Conservation (phyloP, 1,140 invertebrate genomes). For the Oscheius sp. region DNA sequence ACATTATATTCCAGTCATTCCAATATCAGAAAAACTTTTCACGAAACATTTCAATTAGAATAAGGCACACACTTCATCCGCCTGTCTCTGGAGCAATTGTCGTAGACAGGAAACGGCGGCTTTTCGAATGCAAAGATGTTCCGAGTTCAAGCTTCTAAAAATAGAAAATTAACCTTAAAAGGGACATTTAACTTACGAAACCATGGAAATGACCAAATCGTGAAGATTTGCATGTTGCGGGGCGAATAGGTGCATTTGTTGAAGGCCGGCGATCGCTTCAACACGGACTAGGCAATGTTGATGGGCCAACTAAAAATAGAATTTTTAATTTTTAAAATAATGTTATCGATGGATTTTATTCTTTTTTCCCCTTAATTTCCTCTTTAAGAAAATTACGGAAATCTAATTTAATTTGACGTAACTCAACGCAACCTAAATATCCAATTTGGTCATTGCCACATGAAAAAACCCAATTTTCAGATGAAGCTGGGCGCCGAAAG, state of each 20-base stretch:
- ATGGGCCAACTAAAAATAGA: conserved; percentile 72
- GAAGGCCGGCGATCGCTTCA: conserved; percentile 89
- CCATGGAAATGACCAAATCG: conserved; percentile 70
- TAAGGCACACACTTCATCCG: conserved; percentile 81
- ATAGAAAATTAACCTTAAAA: conserved; percentile 33
- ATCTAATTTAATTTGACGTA: no score
- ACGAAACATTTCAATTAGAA: no score
- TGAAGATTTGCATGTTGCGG: conserved; percentile 87
- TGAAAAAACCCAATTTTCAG: no score
- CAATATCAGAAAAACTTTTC: no score
- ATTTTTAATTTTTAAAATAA: conserved; percentile 67
- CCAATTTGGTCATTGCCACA: no score
- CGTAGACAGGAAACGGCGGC: conserved; percentile 89
- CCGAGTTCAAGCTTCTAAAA: conserved; percentile 78
- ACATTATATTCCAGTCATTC: no score
- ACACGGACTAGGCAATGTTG: conserved; percentile 72
- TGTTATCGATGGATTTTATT: no score
- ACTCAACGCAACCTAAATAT: no score
- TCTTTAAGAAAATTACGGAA: no score
- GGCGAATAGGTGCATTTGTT: conserved; percentile 95
- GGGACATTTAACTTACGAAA: conserved; percentile 28
- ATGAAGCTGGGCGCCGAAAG: no score
- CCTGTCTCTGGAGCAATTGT: conserved; percentile 90
- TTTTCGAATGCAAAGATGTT: conserved; percentile 82
- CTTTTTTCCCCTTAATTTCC: no score